phyloP scores from a whole-genome alignment of 2,888 invertebrate species.

The Baccha elongata region DNA sequence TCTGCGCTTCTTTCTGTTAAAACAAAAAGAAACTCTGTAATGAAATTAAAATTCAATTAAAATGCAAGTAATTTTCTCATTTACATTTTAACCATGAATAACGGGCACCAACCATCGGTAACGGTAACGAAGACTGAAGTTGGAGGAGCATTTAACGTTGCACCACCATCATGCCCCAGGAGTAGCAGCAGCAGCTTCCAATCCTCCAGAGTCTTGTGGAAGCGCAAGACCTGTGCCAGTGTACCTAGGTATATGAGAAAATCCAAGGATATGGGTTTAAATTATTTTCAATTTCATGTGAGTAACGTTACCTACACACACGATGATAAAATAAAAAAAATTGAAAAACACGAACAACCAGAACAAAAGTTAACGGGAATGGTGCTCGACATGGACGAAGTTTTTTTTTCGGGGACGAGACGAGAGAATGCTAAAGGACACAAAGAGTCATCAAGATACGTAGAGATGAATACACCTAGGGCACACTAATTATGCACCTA shows the following conservation, averaged over 20 bases:
- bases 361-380: constrained; percentile 30
- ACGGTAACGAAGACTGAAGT: not conserved
- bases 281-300: constrained; percentile 59
- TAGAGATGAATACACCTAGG: constrained; percentile 54
- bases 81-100: constrained; percentile 73
- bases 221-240: constrained; percentile 21
- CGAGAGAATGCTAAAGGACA: constrained; percentile 52
- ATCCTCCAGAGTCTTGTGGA: constrained; percentile 32
- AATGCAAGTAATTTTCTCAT: constrained; percentile 73
- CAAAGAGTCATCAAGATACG: constrained; percentile 65
- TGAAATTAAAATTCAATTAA: constrained; percentile 74
- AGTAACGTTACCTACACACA: constrained; percentile 22
- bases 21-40: constrained; percentile 65
- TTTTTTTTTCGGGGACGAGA: not conserved
- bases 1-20: constrained; percentile 25
- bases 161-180: not conserved
- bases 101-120: constrained; percentile 35
- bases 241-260: constrained; percentile 28
- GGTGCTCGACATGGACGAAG: not conserved
- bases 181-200: not conserved
- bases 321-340: not conserved
- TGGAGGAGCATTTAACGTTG: not conserved
- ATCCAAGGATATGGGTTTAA: constrained; percentile 55
- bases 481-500: constrained; percentile 67
- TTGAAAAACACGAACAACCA: constrained; percentile 20